Percentiles rank a stretch among this genome's conserved stretches.
Conservation (phyloP, 2,797 vertebrate species). For the Enoplosus armatus region DNA sequence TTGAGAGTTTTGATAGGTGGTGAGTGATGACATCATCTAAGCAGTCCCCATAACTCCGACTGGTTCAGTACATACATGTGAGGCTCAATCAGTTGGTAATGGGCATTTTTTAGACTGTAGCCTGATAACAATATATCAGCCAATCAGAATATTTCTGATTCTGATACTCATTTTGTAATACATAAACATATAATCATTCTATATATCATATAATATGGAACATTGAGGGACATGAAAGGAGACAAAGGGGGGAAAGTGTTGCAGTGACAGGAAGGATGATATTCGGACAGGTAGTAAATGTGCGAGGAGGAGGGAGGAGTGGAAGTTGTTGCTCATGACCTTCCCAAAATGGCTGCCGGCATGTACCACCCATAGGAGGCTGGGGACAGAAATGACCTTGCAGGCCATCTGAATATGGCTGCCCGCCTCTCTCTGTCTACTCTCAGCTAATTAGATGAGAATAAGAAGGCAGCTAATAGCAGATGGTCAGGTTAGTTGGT, state of each 20-base stretch:
- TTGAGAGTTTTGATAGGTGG: neutral
- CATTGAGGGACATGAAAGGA: no score
- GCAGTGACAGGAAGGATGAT: neutral
- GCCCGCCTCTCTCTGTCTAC: neutral
- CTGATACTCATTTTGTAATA: no score
- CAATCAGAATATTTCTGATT: no score
- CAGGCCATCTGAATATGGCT: constrained; percentile 4
- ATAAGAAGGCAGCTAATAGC: neutral
- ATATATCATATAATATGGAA: no score
- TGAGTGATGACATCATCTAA: no score
- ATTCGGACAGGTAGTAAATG: neutral
- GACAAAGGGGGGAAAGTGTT: neutral
- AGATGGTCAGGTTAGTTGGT: neutral
- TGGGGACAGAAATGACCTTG: neutral
- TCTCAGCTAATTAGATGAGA: neutral
- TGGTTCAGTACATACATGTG: neutral
- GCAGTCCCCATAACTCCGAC: neutral
- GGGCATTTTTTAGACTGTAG: neutral
- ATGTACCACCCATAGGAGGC: neutral
- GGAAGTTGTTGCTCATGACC: neutral
- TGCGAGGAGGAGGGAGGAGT: neutral
- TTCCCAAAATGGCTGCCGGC: constrained; percentile 38
- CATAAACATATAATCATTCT: no score
- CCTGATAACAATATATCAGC: no score
- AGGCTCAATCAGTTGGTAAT: neutral